Evolutionary conservation across 2,888 invertebrate species (phyloP).

Genomic region (Resseliella maxima): DNA sequence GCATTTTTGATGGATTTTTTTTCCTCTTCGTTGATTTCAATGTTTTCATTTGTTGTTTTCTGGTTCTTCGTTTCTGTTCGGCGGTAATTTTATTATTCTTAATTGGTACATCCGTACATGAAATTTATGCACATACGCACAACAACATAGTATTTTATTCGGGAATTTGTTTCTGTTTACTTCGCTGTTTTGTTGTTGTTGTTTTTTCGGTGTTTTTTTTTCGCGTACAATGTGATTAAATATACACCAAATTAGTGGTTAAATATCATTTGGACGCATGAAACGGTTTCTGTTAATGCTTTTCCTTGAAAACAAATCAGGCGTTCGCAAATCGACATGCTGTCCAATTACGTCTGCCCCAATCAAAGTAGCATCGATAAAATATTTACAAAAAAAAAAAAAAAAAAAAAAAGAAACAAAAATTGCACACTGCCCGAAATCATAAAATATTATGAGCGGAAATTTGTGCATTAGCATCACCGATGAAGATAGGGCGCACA

Average conservation of each 20-base stretch:
- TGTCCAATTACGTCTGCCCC: constrained; percentile 14
- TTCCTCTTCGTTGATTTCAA: neutral
- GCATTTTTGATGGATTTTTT: neutral
- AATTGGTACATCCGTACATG: constrained; percentile 51
- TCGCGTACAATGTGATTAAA: constrained; percentile 36
- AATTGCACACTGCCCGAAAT: neutral
- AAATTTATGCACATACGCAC: constrained; percentile 41
- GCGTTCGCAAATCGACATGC: constrained; percentile 44
- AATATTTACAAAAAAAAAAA: neutral
- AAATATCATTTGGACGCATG: constrained; percentile 21
- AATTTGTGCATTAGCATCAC: constrained; percentile 34
- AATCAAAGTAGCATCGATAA: neutral
- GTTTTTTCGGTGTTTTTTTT: neutral
- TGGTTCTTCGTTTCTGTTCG: constrained; percentile 41
- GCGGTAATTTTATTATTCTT: constrained; percentile 43
- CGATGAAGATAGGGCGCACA: neutral
- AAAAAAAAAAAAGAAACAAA: too few species aligned
- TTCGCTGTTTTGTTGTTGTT: neutral
- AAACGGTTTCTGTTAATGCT: neutral
- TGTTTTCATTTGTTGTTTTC: neutral
- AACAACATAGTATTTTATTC: constrained; percentile 38
- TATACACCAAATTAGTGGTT: constrained; percentile 51
- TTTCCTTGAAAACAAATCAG: constrained; percentile 20
- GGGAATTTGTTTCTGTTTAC: neutral
- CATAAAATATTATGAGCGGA: constrained; percentile 43